Evolutionary conservation across 2,888 invertebrate genomes (phyloP), one percentile per base, ranked within the genome.

Genomic region (Tipula unca): DNA sequence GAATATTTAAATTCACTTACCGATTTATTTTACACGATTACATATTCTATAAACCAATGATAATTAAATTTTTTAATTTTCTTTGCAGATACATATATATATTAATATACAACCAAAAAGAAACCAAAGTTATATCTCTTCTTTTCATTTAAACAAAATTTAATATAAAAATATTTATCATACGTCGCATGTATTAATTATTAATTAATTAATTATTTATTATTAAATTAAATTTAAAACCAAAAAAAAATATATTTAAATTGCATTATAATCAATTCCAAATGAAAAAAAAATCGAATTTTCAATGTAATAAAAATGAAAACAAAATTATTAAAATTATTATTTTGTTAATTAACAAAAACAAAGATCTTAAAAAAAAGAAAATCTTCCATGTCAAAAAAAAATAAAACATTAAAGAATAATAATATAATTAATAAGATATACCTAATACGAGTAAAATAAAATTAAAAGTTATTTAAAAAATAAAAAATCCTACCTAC

Each of bases 191-290:
- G 69, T 69, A 69, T 69, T 69, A 69, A 54, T 54, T 17, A 54
- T 54, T 54, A 54, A 69, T 69, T 69, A 69, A 69, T 69, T 69
- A 69, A 25, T 69, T 69, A 69, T 69, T 69, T 69, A 69, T 69
- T 69, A 69, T 69, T 69, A 69, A 69, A 69, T 69, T 69, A 69
- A 69, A 25, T 25, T 69, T 69, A 69, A 69, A 48, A 48, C 20
- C 48, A 48, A 48, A 42, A 42, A 32, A 32, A 32, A 32, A 17
- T 17, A 48, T 69, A 69, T 69, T 69, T 69, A 20, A 25, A 69
- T 69, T 69, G 25, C 69, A 69, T 25, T 69, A 69, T 69, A 69
- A 69, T 25, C 69, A 69, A 69, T 25, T 69, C 25, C 69, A 69
- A 69, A 69, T 69, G 25, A 69, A 25, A 48, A 8, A 36, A 39